Percentiles rank a stretch among this genome's conserved stretches.
Evolutionary conservation across 1,140 invertebrate species (phyloP).

Genomic region (Euwallacea fornicatus): DNA sequence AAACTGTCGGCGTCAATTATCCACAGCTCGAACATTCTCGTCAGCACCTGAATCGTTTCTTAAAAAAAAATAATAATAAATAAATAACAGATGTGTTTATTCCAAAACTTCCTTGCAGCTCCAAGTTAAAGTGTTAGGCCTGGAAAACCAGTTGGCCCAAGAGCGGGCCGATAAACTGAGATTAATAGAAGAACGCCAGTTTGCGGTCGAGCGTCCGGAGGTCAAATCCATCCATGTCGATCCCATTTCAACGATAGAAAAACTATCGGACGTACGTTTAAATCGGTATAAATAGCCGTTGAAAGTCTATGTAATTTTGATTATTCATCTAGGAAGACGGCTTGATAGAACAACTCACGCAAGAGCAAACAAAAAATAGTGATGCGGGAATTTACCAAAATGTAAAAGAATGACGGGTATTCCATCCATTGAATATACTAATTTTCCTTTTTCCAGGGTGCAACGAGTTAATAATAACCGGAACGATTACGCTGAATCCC

Average conservation of each 20-base stretch:
- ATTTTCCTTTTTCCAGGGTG: not conserved
- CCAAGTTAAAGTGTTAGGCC: slow-evolving; percentile 24
- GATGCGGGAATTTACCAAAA: not conserved
- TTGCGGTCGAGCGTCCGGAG: slow-evolving; percentile 6
- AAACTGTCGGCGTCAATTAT: not conserved
- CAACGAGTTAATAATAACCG: not conserved
- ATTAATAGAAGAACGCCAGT: slow-evolving; percentile 19
- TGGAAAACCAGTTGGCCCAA: slow-evolving; percentile 33
- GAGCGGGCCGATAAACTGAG: slow-evolving; percentile 27
- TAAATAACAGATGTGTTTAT: not conserved
- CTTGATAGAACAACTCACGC: not conserved
- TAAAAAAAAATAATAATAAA: not conserved
- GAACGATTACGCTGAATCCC: not conserved
- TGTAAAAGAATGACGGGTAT: not conserved
- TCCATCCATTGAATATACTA: not conserved
- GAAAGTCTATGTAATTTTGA: not conserved
- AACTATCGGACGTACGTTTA: slow-evolving; percentile 38
- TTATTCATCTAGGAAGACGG: not conserved
- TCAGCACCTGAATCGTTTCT: not conserved
- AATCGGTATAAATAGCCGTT: not conserved
- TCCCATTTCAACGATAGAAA: slow-evolving; percentile 38
- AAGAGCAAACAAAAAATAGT: slow-evolving; percentile 1
- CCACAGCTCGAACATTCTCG: not conserved
- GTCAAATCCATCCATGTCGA: slow-evolving; percentile 17
- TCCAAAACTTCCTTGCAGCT: slow-evolving; percentile 29